phyloP scores from a whole-genome alignment of 2,797 vertebrate species.

The Rhynchotus rufescens region DNA sequence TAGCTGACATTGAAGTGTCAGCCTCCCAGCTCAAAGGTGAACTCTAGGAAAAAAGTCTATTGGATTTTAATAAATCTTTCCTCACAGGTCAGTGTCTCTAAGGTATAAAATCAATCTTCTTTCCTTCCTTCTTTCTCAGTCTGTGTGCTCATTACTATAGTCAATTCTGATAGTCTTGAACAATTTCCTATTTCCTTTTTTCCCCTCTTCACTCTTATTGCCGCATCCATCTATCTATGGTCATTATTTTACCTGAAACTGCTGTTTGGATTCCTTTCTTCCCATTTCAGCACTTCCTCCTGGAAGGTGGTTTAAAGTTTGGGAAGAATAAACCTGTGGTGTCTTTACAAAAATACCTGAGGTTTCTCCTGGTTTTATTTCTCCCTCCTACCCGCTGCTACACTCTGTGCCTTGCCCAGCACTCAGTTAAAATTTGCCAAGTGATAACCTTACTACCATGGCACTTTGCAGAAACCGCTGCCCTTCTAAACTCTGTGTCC shows the following conservation, averaged over 20 bases:
- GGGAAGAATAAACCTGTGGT: neutral
- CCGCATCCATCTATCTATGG: neutral
- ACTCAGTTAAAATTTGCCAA: neutral
- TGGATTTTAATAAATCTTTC: slow-evolving; percentile 56
- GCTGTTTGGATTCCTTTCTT: neutral
- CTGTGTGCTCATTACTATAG: slow-evolving; percentile 10
- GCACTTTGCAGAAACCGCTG: neutral
- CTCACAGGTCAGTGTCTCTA: slow-evolving; percentile 41
- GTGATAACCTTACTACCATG: neutral
- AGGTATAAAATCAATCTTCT: slow-evolving; percentile 38
- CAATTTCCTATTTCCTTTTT: neutral
- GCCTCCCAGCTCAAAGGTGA: neutral
- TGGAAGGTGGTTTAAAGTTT: neutral
- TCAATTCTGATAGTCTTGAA: slow-evolving; percentile 21
- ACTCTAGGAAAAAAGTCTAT: slow-evolving; percentile 24
- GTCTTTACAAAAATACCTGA: neutral
- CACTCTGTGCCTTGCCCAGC: neutral
- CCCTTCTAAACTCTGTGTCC: neutral
- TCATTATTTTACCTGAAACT: neutral
- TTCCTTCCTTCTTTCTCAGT: neutral
- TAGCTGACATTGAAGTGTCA: slow-evolving; percentile 35
- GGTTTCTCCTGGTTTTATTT: neutral
- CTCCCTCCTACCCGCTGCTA: neutral
- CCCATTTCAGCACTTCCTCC: neutral
- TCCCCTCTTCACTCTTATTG: neutral